Evolutionary conservation across 2,113 vertebrate species (phyloP), one percentile per base, ranked within the genome.

Genomic region (Microcebus lehilahytsara): DNA sequence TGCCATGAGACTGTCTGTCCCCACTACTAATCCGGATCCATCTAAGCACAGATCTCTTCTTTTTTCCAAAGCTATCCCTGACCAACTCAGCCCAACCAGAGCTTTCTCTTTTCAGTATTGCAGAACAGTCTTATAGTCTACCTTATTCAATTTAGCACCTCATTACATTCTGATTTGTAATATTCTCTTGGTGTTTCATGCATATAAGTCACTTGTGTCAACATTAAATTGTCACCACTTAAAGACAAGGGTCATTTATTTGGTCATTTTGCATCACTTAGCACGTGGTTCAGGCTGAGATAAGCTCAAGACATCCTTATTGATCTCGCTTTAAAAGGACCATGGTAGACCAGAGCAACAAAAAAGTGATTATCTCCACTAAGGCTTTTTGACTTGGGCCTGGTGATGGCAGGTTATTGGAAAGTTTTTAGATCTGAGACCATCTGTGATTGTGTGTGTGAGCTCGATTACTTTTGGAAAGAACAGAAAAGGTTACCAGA

Each of bases 211-310:
- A 96, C 92, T 93, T 87, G 66, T 95, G 95, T 96, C 95, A 80
- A 96, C 60, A 81, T 97, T 90, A 97, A 96, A 95, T 87, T 96
- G 95, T 93, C 94, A 85, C 84, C 90, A 95, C 80, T 93, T 96
- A 93, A 96, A 97, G 95, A 90, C 87, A 77, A 93, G 80, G 95
- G 96, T 97, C 96, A 95, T 96, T 97, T 96, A 87, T 93, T 92
- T 72, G 60, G 40, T 85, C 60, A 85, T 85, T 86, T 89, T 71
- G 16, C 85, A 90, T 78, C 80, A 85, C 85, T 91, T 85, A 96
- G 75, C 83, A 32, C 9, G 58, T n/a, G 72, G 53, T 49, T 12
- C 53, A 81, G 62, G 72, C 58, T 30, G 74, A 85, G 75, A 85
- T 74, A 64, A 71, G 46, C 7, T n/a, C 71, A 27, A 88, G 79